phyloP scores from a whole-genome alignment of 1,140 invertebrate species.

The Drosophila pseudoobscura region DNA sequence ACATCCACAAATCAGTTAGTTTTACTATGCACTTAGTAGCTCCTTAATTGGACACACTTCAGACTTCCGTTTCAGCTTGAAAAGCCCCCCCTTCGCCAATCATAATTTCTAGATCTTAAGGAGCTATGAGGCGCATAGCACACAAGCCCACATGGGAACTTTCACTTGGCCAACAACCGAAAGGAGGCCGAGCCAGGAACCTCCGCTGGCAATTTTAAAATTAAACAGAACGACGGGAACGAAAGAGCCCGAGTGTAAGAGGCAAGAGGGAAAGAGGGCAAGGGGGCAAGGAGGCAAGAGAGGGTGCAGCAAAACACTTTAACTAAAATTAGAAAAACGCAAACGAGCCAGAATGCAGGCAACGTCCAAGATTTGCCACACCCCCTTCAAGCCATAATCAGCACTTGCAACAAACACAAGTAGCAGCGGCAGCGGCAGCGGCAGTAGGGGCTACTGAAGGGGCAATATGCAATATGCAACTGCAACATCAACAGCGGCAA shows the following conservation, averaged over 20 bases:
- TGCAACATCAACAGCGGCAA: slow-evolving; percentile 29
- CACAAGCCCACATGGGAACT: slow-evolving; percentile 54
- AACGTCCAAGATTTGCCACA: slow-evolving; percentile 39
- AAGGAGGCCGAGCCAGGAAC: slow-evolving; percentile 39
- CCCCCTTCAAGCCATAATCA: slow-evolving; percentile 56
- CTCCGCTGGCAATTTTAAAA: slow-evolving; percentile 65
- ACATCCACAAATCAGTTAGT: background rate
- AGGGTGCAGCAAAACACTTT: slow-evolving; percentile 40
- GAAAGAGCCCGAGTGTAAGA: slow-evolving; percentile 1
- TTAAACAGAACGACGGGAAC: slow-evolving; percentile 37
- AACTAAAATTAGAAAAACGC: slow-evolving; percentile 52
- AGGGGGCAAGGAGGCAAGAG: slow-evolving; percentile 38
- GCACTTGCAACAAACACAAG: slow-evolving; percentile 66
- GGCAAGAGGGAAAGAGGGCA: background rate
- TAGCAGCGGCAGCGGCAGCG: background rate
- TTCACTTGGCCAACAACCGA: slow-evolving; percentile 60
- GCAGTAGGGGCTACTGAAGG: background rate
- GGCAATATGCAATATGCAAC: slow-evolving; percentile 19
- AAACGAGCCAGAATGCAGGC: slow-evolving; percentile 57
- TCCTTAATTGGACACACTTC: slow-evolving; percentile 24
- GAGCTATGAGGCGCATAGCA: slow-evolving; percentile 33
- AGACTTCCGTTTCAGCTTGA: slow-evolving; percentile 10
- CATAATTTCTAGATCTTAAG: slow-evolving; percentile 67
- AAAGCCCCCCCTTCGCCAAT: slow-evolving; percentile 42
- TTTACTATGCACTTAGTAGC: no score